These are phyloP conservation scores for Phalacrocorax brasilianus DNA, from an alignment of 2,113 vertebrate genomes.

Conservation along the genomic window DNA sequence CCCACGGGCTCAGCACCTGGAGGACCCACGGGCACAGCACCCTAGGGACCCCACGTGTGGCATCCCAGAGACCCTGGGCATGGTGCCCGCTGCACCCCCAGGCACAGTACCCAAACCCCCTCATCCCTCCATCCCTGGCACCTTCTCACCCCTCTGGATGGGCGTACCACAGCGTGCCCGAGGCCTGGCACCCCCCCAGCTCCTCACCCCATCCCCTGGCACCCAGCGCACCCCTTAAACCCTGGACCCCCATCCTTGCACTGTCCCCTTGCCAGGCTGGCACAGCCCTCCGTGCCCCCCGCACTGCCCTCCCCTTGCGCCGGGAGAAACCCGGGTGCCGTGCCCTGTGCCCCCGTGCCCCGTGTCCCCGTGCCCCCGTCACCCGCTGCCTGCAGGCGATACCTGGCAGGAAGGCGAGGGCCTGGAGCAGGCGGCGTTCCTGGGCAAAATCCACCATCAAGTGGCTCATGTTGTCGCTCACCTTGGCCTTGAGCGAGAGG, in stretches of 20 bases:
- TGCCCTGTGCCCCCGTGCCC: not conserved
- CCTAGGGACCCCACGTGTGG: not conserved
- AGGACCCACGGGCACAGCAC: not conserved
- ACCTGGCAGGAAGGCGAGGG: constrained; percentile 93
- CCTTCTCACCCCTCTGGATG: not conserved
- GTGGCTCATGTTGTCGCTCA: constrained; percentile 96
- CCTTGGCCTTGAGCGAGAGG: constrained; percentile 92
- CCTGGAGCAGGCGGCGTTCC: constrained; percentile 85
- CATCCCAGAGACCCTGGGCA: accelerated
- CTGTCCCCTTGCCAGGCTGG: not conserved
- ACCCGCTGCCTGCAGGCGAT: not conserved
- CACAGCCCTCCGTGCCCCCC: accelerated
- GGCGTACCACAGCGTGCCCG: too few relatives aligned
- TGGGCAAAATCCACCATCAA: constrained; percentile 97
- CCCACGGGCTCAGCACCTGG: accelerated
- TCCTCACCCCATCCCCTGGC: accelerated
- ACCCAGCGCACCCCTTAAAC: not conserved
- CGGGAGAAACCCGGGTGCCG: accelerated
- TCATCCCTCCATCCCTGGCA: not conserved
- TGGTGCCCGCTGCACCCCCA: accelerated
- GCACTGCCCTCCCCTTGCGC: not conserved
- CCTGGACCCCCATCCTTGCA: accelerated
- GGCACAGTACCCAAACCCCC: not conserved
- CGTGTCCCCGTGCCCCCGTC: not conserved
- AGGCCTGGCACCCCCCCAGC: not conserved